Conservation (phyloP, 2,113 vertebrate species). For the Paradoxurus hermaphroditus region DNA sequence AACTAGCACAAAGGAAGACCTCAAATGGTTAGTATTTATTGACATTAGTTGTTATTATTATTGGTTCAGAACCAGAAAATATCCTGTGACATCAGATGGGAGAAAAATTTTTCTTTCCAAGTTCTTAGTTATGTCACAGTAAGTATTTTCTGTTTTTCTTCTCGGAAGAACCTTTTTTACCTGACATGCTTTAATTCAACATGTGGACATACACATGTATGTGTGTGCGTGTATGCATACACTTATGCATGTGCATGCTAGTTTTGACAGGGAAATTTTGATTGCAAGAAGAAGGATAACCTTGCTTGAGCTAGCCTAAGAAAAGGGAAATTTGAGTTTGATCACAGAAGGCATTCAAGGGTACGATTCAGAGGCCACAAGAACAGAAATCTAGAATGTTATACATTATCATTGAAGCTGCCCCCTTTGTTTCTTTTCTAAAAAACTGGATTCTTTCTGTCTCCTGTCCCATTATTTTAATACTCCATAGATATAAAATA, state of each 20-base stretch:
- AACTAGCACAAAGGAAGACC: neutral
- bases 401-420: too few relatives aligned
- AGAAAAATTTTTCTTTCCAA: neutral
- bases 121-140: neutral
- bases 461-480: neutral
- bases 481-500: neutral
- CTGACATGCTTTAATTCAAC: neutral
- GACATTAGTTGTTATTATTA: neutral
- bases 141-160: neutral
- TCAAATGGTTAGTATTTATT: conserved; percentile 1
- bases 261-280: neutral
- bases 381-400: neutral
- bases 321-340: neutral
- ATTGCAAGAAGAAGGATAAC: neutral
- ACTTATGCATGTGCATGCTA: neutral
- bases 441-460: neutral
- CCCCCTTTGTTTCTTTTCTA: neutral
- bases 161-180: neutral
- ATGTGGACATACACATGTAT: neutral
- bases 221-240: neutral
- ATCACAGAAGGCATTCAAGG: neutral
- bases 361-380: neutral
- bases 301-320: neutral
- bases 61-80: neutral
- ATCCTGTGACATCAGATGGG: neutral